Evolutionary conservation across 2,797 vertebrate genomes (phyloP).

Genomic region (Antrozous pallidus): DNA sequence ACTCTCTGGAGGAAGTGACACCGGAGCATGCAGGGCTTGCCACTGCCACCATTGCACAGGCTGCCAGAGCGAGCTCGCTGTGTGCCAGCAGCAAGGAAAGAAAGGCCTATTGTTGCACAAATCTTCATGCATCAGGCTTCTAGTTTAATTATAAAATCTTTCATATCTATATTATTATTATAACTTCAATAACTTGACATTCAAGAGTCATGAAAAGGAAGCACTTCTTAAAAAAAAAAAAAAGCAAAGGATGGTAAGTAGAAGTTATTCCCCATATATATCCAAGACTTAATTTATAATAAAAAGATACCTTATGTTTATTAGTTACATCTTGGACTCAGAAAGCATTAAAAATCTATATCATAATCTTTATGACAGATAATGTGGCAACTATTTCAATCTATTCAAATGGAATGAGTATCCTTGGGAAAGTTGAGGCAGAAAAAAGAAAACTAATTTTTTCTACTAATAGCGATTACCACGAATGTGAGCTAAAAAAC

Average conservation of each 20-base stretch:
- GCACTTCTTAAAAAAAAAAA: neutral
- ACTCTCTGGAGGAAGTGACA: no score
- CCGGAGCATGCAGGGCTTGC: no score
- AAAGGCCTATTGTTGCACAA: no score
- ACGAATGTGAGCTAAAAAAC: neutral
- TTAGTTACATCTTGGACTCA: neutral
- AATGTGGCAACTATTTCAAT: neutral
- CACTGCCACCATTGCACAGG: no score
- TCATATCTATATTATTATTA: conserved; percentile 10
- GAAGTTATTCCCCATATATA: conserved; percentile 2
- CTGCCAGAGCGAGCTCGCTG: no score
- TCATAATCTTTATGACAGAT: neutral
- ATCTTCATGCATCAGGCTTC: no score
- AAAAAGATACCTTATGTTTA: neutral
- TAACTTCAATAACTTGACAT: conserved; percentile 42
- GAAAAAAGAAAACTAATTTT: conserved; percentile 11
- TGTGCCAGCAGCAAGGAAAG: no score
- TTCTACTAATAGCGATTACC: neutral
- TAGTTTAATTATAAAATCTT: conserved; percentile 9
- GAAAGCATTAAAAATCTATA: neutral
- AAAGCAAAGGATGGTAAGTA: neutral
- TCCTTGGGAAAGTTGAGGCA: neutral
- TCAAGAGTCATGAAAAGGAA: neutral
- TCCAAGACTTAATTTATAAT: neutral
- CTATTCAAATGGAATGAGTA: neutral